phyloP scores from a whole-genome alignment of 2,797 vertebrate species.

The Oreonectes daqikongensis region DNA sequence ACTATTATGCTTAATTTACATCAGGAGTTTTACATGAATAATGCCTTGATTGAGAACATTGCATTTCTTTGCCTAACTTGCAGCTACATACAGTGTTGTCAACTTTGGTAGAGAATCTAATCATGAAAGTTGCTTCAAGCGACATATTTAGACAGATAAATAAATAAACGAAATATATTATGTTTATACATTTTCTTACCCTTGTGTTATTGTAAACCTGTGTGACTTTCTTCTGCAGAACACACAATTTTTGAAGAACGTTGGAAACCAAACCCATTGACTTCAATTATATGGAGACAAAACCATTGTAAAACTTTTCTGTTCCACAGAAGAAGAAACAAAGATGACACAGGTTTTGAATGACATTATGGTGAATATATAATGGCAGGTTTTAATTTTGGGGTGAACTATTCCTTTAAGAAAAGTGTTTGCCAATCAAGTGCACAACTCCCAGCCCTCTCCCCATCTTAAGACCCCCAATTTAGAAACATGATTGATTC shows the following conservation, averaged over 20 bases:
- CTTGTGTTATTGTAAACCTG: too few relatives aligned
- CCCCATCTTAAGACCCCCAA: neutral
- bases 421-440: slow-evolving; percentile 3
- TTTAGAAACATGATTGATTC: slow-evolving; percentile 35
- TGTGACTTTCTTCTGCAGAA: too few relatives aligned
- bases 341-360: too few relatives aligned
- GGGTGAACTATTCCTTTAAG: neutral
- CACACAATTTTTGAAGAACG: too few relatives aligned
- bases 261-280: too few relatives aligned
- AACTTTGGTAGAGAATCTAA: slow-evolving; percentile 13
- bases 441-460: slow-evolving; percentile 6
- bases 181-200: too few relatives aligned
- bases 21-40: slow-evolving; percentile 25
- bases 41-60: neutral
- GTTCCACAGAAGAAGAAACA: too few relatives aligned
- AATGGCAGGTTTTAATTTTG: too few relatives aligned
- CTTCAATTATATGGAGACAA: too few relatives aligned
- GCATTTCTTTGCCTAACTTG: neutral
- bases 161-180: neutral
- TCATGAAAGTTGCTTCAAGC: slow-evolving; percentile 5
- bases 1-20: slow-evolving; percentile 31
- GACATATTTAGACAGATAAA: neutral
- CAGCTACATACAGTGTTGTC: slow-evolving; percentile 6
- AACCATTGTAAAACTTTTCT: too few relatives aligned
- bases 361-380: too few relatives aligned